Evolutionary conservation across 2,888 invertebrate genomes (phyloP).

Genomic region (Himalopsyche japonica): DNA sequence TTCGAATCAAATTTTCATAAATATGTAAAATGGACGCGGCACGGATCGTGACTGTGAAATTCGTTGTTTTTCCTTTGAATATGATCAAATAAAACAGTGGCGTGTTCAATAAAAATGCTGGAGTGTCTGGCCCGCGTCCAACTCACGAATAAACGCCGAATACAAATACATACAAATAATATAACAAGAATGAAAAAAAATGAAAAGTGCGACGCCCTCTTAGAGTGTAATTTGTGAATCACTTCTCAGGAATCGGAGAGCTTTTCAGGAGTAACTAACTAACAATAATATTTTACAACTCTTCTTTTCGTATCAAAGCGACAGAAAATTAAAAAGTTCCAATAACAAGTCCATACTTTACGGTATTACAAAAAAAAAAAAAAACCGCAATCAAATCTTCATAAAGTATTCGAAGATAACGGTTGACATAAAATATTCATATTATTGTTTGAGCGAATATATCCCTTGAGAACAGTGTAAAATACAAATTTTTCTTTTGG

Average conservation of each 20-base stretch:
- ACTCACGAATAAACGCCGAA: conserved; percentile 34
- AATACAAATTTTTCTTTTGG: no score
- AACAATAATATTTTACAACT: not conserved
- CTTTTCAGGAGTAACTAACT: not conserved
- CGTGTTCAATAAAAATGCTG: conserved; percentile 27
- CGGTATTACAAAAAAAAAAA: no score
- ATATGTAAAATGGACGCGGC: not conserved
- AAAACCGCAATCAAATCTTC: no score
- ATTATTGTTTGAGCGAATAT: no score
- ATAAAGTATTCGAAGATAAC: no score
- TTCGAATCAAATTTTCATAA: not conserved
- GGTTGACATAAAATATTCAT: no score
- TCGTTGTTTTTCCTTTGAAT: not conserved
- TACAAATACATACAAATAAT: conserved; percentile 16
- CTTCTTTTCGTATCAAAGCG: no score
- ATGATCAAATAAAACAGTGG: not conserved
- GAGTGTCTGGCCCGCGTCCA: conserved; percentile 29
- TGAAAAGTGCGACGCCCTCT: not conserved
- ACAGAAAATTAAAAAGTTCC: no score
- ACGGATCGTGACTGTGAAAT: not conserved
- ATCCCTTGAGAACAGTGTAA: no score
- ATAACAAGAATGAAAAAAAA: not conserved
- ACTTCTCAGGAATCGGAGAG: not conserved
- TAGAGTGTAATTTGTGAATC: not conserved
- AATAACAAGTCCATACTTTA: no score